These are phyloP conservation scores for Paragorgia papillata DNA, from an alignment of 92 coral and sea anemone species.

Conservation along the genomic window DNA sequence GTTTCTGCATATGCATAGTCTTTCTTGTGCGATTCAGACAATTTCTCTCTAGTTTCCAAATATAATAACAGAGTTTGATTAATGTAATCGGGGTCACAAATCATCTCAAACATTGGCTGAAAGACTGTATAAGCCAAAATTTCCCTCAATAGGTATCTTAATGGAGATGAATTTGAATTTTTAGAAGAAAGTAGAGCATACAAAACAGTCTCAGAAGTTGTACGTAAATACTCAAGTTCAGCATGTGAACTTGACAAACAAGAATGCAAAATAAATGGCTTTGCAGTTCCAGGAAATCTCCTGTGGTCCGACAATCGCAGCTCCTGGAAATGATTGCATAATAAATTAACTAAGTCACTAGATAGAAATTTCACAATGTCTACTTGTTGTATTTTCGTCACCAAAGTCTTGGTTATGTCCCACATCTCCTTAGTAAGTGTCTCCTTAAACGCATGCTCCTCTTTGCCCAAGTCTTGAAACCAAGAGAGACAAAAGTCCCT, in stretches of 20 bases:
- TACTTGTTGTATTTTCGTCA: conserved; percentile 69
- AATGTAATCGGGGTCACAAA: conserved; percentile 98
- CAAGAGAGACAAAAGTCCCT: conserved; percentile 97
- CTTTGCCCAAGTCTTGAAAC: conserved; percentile 90
- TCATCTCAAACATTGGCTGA: conserved; percentile 86
- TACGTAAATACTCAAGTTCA: conserved; percentile 80
- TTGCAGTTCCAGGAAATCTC: conserved; percentile 72
- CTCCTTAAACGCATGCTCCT: conserved; percentile 90
- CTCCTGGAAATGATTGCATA: conserved; percentile 88
- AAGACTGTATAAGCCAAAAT: conserved; percentile 89
- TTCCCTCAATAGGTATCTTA: conserved; percentile 82
- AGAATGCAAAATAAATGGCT: conserved; percentile 82
- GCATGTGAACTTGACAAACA: conserved; percentile 74
- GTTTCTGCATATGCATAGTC: conserved; percentile 99
- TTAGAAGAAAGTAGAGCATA: conserved; percentile 75
- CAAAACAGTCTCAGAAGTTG: conserved; percentile 78
- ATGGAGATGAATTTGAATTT: conserved; percentile 73
- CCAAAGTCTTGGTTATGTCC: conserved; percentile 73
- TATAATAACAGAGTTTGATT: conserved; percentile 84
- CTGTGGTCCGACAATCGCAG: conserved; percentile 86
- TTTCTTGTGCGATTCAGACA: conserved; percentile 91
- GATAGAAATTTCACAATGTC: conserved; percentile 94
- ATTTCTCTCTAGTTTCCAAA: conserved; percentile 85
- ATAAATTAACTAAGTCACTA: conserved; percentile 84
- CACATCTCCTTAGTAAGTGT: conserved; percentile 88